phyloP scores from a whole-genome alignment of 2,888 invertebrate species.

The Hedya salicella region DNA sequence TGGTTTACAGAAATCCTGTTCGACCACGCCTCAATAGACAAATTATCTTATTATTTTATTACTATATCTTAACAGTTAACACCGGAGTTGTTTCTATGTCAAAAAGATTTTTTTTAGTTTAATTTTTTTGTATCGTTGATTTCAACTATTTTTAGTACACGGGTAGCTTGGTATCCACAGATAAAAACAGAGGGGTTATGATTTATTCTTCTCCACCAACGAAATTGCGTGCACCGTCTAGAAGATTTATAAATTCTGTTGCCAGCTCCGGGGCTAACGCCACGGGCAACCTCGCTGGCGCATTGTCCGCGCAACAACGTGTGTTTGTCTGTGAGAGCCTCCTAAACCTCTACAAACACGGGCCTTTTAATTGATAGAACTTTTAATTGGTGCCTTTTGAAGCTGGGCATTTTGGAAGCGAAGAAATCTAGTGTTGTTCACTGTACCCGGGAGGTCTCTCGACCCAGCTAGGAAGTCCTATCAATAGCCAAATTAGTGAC shows the following conservation, averaged over 20 bases:
- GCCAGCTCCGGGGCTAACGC: neutral
- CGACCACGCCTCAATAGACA: too few relatives aligned
- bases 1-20: too few relatives aligned
- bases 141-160: too few relatives aligned
- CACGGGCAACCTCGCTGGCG: neutral
- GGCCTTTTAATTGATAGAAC: slow-evolving; percentile 18
- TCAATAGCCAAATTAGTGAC: neutral
- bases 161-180: too few relatives aligned
- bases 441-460: slow-evolving; percentile 1
- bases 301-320: slow-evolving; percentile 1
- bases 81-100: too few relatives aligned
- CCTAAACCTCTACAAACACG: neutral
- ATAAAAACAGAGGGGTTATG: too few relatives aligned
- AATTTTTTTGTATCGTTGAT: too few relatives aligned
- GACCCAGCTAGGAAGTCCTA: neutral
- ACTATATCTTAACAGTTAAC: too few relatives aligned
- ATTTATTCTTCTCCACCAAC: too few relatives aligned
- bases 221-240: too few relatives aligned
- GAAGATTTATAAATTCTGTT: neutral
- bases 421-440: neutral
- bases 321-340: slow-evolving; percentile 10
- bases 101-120: too few relatives aligned
- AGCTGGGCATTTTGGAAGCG: neutral
- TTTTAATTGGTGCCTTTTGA: slow-evolving; percentile 13
- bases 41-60: too few relatives aligned